phyloP scores from a whole-genome alignment of 1,140 invertebrate genomes.

The Drosophila guanche region DNA sequence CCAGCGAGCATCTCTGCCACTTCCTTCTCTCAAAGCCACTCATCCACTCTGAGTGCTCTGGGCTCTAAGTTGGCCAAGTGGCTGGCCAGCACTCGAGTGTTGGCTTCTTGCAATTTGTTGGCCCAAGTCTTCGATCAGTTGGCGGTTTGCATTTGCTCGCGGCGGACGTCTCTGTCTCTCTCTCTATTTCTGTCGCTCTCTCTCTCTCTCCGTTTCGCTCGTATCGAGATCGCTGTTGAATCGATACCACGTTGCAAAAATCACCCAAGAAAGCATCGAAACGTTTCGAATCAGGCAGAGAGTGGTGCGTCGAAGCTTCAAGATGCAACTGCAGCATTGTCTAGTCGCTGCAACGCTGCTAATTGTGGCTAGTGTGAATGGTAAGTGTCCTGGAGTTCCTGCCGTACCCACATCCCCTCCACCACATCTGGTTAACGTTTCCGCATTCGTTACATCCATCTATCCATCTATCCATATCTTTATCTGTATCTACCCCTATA shows the following conservation, averaged over 20 bases:
- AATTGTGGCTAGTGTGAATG: slow-evolving; percentile 42
- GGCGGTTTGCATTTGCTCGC: slow-evolving; percentile 77
- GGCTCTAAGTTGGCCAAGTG: slow-evolving; percentile 12
- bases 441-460: slow-evolving; percentile 40
- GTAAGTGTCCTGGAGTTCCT: slow-evolving; percentile 43
- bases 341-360: slow-evolving; percentile 53
- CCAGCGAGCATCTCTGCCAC: no score
- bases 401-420: not conserved
- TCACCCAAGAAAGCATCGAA: slow-evolving; percentile 1
- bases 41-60: no score
- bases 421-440: slow-evolving; percentile 23
- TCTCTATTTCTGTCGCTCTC: slow-evolving; percentile 11
- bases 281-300: not conserved
- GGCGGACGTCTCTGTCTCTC: slow-evolving; percentile 62
- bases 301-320: slow-evolving; percentile 24
- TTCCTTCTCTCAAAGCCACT: no score
- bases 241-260: no score
- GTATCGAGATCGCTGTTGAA: not conserved
- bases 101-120: slow-evolving; percentile 78
- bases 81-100: slow-evolving; percentile 24
- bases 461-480: no score
- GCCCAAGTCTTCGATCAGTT: slow-evolving; percentile 64
- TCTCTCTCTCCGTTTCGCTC: slow-evolving; percentile 14
- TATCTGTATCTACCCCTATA: not conserved
- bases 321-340: slow-evolving; percentile 64